Evolutionary conservation across 1,140 invertebrate species (phyloP), one percentile per base, ranked within the genome.

Genomic region (Aphelinus certus): DNA sequence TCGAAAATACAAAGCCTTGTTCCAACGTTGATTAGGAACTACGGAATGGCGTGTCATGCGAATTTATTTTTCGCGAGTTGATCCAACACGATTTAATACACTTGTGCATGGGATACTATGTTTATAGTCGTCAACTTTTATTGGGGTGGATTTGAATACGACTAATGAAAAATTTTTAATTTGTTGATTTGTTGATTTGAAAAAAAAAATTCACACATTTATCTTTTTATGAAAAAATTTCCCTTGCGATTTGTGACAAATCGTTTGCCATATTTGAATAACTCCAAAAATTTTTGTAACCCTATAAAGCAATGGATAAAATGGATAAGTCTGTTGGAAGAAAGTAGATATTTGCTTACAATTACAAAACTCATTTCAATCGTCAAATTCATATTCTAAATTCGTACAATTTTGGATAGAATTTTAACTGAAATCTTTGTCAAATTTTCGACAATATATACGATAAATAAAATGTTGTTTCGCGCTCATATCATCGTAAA

Each of bases 61-160:
- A 42, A 43, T 57, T 65, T 65, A 57, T 57, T 47, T 48, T 45
- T 65, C 46, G 53, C 53, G 46, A n/a, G 61, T 65, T 49, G 9
- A 62, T 57, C 9, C 26, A 71, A 71, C 1, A 63, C 7, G 26
- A n/a, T 43, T 58, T 58, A 57, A 70, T 9, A 56, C 9, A 65
- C 62, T 72, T 55, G 53, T 49, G 62, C 45, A 51, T 47, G 55
- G 46, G 58, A 65, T 26, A 26, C 26, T 6, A 48, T 72, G 55
- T 63, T 72, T 63, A 58, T 57, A 47, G 57, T 57, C 58, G 58
- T 63, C 65, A 62, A 65, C 53, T 72, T 65, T 58, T 58, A 48
- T 72, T 65, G 62, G 62, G 63, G 62, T 72, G 57, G 49, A 65
- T 62, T 72, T 58, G 62, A 72, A 58, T 72, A 65, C 10, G 63